These are phyloP conservation scores for Pangasius krempfi DNA, from an alignment of 2,797 vertebrate genomes.

Conservation along the genomic window DNA sequence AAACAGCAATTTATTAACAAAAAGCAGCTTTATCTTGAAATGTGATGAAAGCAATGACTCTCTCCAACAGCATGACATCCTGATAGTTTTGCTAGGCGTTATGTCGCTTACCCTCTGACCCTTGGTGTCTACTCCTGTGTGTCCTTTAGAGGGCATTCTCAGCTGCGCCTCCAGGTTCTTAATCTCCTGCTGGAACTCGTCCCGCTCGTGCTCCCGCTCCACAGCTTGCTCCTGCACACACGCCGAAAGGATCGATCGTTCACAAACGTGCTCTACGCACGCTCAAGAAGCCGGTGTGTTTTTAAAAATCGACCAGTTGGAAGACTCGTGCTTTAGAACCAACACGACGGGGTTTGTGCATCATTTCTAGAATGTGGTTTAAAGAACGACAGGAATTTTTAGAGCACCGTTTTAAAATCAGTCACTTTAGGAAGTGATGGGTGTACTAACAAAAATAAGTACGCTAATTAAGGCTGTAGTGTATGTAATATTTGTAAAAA, in stretches of 20 bases:
- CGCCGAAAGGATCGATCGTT: background rate
- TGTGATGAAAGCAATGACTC: background rate
- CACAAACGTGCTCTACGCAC: background rate
- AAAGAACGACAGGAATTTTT: background rate
- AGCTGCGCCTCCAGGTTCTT: constrained; percentile 84
- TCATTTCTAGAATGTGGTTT: background rate
- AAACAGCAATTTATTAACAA: constrained; percentile 55
- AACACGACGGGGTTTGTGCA: background rate
- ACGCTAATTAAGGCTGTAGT: background rate
- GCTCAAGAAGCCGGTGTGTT: background rate
- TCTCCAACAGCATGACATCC: background rate
- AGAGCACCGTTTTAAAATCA: background rate
- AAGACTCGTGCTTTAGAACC: no score
- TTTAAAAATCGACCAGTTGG: background rate
- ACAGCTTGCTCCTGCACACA: constrained; percentile 87
- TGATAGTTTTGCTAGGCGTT: background rate
- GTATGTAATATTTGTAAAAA: background rate
- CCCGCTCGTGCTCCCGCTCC: constrained; percentile 94
- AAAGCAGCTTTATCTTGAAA: background rate
- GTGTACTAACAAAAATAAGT: background rate
- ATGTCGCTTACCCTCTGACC: constrained; percentile 64
- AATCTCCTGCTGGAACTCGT: constrained; percentile 98
- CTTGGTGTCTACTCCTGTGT: constrained; percentile 65
- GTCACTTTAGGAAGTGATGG: background rate
- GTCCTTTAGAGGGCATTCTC: constrained; percentile 68